Conservation (phyloP, 2,797 vertebrate genomes). For the Mus minutoides region DNA sequence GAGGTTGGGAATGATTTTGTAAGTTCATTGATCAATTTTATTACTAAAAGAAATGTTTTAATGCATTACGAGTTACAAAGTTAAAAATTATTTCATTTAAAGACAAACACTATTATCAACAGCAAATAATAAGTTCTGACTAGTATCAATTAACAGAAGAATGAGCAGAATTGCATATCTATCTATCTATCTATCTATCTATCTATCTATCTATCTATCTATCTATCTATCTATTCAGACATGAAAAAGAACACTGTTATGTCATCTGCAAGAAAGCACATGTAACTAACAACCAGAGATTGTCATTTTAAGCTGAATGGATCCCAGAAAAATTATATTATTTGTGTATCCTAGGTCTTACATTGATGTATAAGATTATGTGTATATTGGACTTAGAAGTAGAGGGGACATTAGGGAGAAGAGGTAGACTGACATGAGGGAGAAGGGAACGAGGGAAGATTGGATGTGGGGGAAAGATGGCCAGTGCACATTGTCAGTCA, state of each 20-base stretch:
- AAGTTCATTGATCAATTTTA: slow-evolving; percentile 8
- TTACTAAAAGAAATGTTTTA: slow-evolving; percentile 39
- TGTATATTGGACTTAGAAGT: neutral
- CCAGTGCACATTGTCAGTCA: neutral
- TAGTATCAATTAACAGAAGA: neutral
- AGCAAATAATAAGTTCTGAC: neutral
- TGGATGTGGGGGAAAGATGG: neutral
- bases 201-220: too few relatives aligned
- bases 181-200: neutral
- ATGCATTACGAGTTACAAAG: neutral
- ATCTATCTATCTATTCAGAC: neutral
- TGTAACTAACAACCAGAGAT: neutral
- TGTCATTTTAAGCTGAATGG: neutral
- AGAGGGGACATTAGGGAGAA: neutral
- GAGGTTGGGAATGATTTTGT: neutral
- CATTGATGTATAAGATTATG: neutral
- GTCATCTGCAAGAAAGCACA: neutral
- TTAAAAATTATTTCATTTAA: slow-evolving; percentile 15
- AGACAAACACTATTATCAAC: neutral
- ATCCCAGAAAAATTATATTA: neutral
- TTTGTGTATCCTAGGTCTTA: neutral
- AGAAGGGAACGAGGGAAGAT: neutral
- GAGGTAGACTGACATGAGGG: neutral
- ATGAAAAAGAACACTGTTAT: neutral
- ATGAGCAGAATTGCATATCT: neutral